A percentile compares a stretch with the other conserved stretches of the same genome.
phyloP scores from a whole-genome alignment of 2,113 vertebrate species.

The Zosterops japonicus region DNA sequence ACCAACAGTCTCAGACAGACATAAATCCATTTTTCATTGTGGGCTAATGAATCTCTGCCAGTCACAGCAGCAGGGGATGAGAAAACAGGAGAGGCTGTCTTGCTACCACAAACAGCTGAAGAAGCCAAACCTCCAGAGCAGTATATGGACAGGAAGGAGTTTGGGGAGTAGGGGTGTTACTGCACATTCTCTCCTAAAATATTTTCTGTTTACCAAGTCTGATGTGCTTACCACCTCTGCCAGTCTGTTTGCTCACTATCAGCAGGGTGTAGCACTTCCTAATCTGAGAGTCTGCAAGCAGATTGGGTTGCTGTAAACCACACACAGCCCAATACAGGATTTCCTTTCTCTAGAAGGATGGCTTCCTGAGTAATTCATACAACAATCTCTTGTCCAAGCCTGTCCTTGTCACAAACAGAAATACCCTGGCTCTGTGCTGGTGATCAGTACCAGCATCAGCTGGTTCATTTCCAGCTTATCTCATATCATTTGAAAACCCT shows the following conservation, averaged over 20 bases:
- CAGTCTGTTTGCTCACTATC: neutral
- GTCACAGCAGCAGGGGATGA: neutral
- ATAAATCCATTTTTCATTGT: neutral
- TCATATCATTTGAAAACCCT: neutral
- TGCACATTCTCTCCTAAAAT: neutral
- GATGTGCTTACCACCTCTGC: neutral
- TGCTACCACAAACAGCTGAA: neutral
- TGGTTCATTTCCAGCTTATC: neutral
- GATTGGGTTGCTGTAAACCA: neutral
- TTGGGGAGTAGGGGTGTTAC: neutral
- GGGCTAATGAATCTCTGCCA: neutral
- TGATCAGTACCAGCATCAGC: neutral
- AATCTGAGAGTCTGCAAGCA: neutral
- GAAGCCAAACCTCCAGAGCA: neutral
- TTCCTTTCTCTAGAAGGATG: conserved; percentile 24
- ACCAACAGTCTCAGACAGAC: neutral
- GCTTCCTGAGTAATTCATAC: neutral
- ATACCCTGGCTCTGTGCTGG: accelerated
- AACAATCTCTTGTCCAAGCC: neutral
- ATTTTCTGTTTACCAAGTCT: neutral
- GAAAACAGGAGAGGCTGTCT: neutral
- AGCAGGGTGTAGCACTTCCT: neutral
- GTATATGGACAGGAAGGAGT: accelerated
- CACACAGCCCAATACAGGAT: conserved; percentile 24
- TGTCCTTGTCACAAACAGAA: neutral